These are phyloP conservation scores for Epizoanthus ramosus DNA, from an alignment of 92 coral and sea anemone species.

Conservation along the genomic window DNA sequence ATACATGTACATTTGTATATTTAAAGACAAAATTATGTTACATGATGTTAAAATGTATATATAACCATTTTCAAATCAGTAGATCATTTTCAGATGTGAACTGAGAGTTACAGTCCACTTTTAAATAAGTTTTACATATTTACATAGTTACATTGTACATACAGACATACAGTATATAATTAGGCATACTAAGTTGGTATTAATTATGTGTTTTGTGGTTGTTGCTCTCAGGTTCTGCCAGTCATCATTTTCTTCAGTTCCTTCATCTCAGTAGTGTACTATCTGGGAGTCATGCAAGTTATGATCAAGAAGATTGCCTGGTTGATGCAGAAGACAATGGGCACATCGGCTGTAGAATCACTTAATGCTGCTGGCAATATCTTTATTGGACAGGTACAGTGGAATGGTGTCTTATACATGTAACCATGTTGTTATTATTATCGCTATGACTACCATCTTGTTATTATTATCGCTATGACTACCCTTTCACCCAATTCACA, in stretches of 20 bases:
- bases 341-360: slow-evolving; percentile 86
- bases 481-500: too few species aligned
- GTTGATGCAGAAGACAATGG: slow-evolving; percentile 95
- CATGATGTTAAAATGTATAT: too few species aligned
- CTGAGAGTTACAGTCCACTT: too few species aligned
- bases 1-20: too few species aligned
- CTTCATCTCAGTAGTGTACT: slow-evolving; percentile 80
- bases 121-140: too few species aligned
- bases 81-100: too few species aligned
- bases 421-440: not conserved
- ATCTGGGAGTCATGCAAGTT: slow-evolving; percentile 83
- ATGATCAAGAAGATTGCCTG: slow-evolving; percentile 90
- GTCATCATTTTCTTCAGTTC: slow-evolving; percentile 93
- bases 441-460: not conserved
- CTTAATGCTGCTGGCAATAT: slow-evolving; percentile 91
- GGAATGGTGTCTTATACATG: not conserved
- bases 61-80: too few species aligned
- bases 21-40: too few species aligned
- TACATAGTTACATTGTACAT: too few species aligned
- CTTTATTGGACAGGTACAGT: slow-evolving; percentile 87
- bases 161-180: too few species aligned
- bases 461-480: too few species aligned
- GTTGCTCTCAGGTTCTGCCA: slow-evolving; percentile 78
- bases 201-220: not conserved
- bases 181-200: not conserved